Base-by-base conservation (phyloP, 2,113 vertebrate species). In the Cavia aperea region DNA sequence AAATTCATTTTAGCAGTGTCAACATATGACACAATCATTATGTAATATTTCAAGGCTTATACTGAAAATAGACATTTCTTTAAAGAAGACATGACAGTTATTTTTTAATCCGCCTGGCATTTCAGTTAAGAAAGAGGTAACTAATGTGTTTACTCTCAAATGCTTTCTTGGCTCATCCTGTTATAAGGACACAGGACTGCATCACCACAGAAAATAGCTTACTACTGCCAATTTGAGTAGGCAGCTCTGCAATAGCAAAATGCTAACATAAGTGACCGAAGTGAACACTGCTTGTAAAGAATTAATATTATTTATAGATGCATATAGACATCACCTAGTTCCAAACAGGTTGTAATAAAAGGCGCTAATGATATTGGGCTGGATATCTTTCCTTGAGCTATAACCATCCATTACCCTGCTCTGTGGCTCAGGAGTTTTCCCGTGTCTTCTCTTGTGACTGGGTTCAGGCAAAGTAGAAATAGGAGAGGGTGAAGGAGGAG, bases 121-220 rank as follows among this genome's bases (percentile, higher is more conserved):
- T 97, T 96, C 94, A 95, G 86, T 97, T 96, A 96, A 93, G 46
- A 93, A 58, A 56, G 49, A 94, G 86, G 95, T 96, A 97, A 96
- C 89, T 92, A 93, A 97, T 91, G 91, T 97, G 94, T 96, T 96
- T 96, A 94, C 73, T 51, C 56, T 49, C 86, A 86, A 93, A 81
- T 24, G 75, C 90, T 92, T 93, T 93, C 81, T 92, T 92, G 84
- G 83, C 89, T 95, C 79, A 62, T 95, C 63, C 82, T 88, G n/a
- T 95, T 97, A 81, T 92, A 78, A 81, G 81, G n/a, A 91, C 75
- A 85, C 63, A 94, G 93, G 78, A 75, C 88, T 51, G 73, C 26
- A 91, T 65, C 62, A 92, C 21, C 78, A 66, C 65, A 92, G 77
- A 93, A 95, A 95, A 92, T 36, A 95, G 94, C 65, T 92, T 91